Evolutionary conservation across 2,888 invertebrate genomes (phyloP).

Genomic region (Ptilodon capucinus): DNA sequence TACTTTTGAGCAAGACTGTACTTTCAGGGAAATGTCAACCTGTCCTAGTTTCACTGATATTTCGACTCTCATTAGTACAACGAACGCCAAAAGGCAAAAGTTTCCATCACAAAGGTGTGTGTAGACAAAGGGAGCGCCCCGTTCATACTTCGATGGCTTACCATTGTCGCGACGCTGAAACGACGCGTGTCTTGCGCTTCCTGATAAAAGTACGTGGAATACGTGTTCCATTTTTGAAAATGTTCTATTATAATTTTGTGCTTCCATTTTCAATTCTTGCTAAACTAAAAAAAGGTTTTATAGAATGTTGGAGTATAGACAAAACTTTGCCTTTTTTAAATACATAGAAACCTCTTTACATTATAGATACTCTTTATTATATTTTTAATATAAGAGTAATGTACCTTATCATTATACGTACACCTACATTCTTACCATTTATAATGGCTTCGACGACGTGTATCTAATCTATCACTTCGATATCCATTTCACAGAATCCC

Average conservation of each 20-base stretch:
- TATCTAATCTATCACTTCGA: no score
- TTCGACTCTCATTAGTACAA: slow-evolving; percentile 27
- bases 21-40: neutral
- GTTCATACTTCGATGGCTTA: slow-evolving; percentile 41
- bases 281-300: no score
- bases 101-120: slow-evolving; percentile 17
- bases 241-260: neutral
- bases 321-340: no score
- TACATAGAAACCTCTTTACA: no score
- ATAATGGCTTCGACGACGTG: no score
- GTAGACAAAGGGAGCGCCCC: slow-evolving; percentile 17
- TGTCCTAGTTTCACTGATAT: neutral
- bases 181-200: neutral
- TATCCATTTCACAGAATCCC: no score
- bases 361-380: no score
- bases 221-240: neutral
- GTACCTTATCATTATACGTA: no score
- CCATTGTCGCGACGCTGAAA: neutral
- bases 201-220: neutral
- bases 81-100: slow-evolving; percentile 5
- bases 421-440: no score
- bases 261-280: neutral
- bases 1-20: no score
- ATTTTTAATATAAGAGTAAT: no score
- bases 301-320: no score